Base-by-base conservation (phyloP, 92 coral and sea anemone species). In the Porites cylindrica region DNA sequence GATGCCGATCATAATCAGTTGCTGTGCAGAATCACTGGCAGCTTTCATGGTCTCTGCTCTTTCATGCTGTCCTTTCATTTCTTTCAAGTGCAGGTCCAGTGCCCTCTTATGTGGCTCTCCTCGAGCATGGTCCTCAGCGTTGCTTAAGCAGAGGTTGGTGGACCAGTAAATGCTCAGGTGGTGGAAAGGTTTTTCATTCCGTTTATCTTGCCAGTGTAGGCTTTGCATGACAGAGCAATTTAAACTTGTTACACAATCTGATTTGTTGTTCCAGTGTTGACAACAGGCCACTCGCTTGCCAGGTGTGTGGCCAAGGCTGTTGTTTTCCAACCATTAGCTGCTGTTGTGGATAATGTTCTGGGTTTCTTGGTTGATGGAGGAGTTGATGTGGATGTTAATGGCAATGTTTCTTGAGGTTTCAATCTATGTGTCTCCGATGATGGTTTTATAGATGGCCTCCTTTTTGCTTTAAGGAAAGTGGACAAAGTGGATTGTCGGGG, bases 71-170 rank as follows among this genome's bases (percentile, higher is more conserved):
- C 81, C 93, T 32, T 70, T 70, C 74, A 24, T 23, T 85, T 85
- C 78, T 16, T 72, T 91, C 72, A 86, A 38, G 38, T 83, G 82
- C 56, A 93, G 85, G 81, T 90, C 91, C 88, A 93, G 60, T 29
- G 93, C 91, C 73, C 81, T 93, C 83, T 87, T 93, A 73, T 90
- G 93, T 13, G 96, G 96, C 56, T 93, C 88, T 63, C 93, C 93
- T 75, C 84, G 63, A 21, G 90, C 90, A 73, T 93, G 93, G 76
- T 90, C 93, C 84, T 86, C 73, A 51, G 88, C 91, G 73, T 91
- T 93, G 81, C 89, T 91, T 61, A 93, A 61, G 66, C 92, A 72
- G 26, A 93, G 90, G 90, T 86, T 93, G 23, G 72, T 77, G 50
- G 96, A 90, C 24, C 97, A 24, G 78, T 76, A 71, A 89, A 88